Percentiles rank a stretch among this genome's conserved stretches.
phyloP scores from a whole-genome alignment of 2,797 vertebrate genomes.

The Martes flavigula region DNA sequence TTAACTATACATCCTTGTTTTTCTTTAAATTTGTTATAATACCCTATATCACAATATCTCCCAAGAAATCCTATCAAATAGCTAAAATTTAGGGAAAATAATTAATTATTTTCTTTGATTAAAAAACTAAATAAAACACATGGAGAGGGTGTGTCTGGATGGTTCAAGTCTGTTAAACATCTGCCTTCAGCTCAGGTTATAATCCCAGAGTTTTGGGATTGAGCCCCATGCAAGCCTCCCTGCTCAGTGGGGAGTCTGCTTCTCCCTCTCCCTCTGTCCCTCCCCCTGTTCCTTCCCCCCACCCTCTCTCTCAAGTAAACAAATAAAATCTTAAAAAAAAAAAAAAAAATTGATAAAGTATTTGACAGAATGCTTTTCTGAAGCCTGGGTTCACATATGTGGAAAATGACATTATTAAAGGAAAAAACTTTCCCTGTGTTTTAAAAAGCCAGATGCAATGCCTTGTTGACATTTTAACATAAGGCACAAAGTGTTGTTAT shows the following conservation, averaged over 20 bases:
- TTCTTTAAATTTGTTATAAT: background rate
- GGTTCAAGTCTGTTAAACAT: background rate
- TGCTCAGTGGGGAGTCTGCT: background rate
- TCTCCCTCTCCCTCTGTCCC: background rate
- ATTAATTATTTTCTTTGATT: background rate
- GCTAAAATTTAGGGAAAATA: background rate
- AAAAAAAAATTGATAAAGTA: background rate
- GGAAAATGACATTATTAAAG: background rate
- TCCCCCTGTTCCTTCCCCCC: background rate
- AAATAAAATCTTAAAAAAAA: background rate
- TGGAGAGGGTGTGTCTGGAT: background rate
- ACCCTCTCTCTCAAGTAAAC: background rate
- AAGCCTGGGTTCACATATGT: background rate
- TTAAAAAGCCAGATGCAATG: background rate
- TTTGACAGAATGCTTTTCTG: background rate
- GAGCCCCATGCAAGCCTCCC: background rate
- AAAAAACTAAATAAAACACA: background rate
- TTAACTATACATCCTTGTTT: background rate
- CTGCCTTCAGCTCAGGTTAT: background rate
- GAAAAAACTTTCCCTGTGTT: background rate
- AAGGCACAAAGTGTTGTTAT: background rate
- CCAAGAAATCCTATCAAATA: background rate
- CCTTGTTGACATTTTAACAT: background rate
- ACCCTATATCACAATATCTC: background rate
- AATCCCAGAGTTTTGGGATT: background rate